phyloP scores from a whole-genome alignment of 2,888 invertebrate species.

The Hyles lineata region DNA sequence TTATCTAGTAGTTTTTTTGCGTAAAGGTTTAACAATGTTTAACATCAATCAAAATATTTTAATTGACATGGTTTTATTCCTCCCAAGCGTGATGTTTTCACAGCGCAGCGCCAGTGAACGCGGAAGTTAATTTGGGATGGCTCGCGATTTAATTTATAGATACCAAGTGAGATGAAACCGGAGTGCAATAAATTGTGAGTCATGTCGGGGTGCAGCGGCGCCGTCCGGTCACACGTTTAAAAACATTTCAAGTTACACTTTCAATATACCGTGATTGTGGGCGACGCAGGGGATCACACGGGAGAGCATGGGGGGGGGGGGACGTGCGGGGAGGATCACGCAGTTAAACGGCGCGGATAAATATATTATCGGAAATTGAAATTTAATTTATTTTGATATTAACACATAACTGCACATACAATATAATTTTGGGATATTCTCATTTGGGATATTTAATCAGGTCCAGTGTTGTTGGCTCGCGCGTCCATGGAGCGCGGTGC shows the following conservation, averaged over 20 bases:
- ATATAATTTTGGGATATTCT: neutral
- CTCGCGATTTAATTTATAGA: neutral
- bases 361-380: neutral
- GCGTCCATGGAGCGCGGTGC: too few species aligned
- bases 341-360: constrained; percentile 3
- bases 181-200: neutral
- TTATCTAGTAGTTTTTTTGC: too few species aligned
- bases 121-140: neutral
- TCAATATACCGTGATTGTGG: neutral
- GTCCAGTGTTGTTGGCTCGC: neutral
- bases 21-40: too few species aligned
- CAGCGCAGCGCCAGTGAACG: neutral
- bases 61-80: too few species aligned
- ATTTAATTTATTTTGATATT: constrained; percentile 23
- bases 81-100: neutral
- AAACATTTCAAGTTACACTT: neutral
- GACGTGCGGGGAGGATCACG: neutral
- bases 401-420: neutral
- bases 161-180: neutral
- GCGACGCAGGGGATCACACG: neutral
- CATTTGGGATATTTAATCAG: neutral
- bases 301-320: neutral
- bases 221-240: neutral
- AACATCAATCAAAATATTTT: too few species aligned
- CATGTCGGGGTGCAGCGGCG: neutral